Percentiles rank a stretch among this genome's conserved stretches.
phyloP scores from a whole-genome alignment of 2,113 vertebrate genomes.

The Cebus imitator region DNA sequence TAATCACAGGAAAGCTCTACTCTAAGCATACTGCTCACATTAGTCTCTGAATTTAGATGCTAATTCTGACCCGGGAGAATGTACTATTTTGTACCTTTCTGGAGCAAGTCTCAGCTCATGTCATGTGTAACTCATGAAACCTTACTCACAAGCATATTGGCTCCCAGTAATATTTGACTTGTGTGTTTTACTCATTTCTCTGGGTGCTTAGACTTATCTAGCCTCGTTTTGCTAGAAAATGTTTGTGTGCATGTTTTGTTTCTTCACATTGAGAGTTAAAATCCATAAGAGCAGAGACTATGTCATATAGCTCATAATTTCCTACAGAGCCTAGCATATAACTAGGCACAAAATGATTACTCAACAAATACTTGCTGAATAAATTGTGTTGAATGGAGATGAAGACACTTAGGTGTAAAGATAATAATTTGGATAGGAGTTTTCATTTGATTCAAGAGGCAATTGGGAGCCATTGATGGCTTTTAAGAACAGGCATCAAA shows the following conservation, averaged over 20 bases:
- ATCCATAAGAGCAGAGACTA: neutral
- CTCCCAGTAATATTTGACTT: neutral
- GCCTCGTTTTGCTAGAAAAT: neutral
- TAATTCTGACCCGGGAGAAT: neutral
- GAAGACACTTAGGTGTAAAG: constrained; percentile 48
- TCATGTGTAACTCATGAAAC: neutral
- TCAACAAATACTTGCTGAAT: constrained; percentile 51
- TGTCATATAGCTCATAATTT: constrained; percentile 32
- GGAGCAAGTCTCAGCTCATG: neutral
- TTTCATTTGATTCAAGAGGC: constrained; percentile 71
- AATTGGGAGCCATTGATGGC: constrained; percentile 41
- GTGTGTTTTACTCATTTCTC: neutral
- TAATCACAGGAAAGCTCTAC: neutral
- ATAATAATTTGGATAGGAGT: constrained; percentile 43
- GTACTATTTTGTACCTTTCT: neutral
- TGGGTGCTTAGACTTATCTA: neutral
- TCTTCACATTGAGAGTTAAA: constrained; percentile 21
- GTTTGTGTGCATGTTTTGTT: constrained; percentile 10
- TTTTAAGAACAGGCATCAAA: constrained; percentile 50
- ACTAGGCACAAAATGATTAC: constrained; percentile 25
- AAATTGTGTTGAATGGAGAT: neutral
- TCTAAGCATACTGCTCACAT: neutral
- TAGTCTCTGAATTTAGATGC: neutral
- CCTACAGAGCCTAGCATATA: neutral
- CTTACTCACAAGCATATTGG: neutral